phyloP scores from a whole-genome alignment of 1,140 invertebrate species.

The Drosophila dunni region DNA sequence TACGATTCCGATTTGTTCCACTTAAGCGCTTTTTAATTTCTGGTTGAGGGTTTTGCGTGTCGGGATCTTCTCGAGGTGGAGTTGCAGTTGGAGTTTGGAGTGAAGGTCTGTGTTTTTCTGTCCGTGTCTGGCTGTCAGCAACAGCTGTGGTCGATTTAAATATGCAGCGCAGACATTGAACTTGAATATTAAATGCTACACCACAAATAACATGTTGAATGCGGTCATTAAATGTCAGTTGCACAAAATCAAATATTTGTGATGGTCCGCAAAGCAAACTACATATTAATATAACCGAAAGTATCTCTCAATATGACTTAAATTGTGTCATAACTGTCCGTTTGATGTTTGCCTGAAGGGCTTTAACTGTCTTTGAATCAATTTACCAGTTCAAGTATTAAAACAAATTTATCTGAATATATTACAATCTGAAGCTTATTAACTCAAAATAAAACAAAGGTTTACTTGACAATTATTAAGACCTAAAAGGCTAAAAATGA shows the following conservation, averaged over 20 bases:
- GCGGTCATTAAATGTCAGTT: slow-evolving; percentile 78
- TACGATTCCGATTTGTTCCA: slow-evolving; percentile 27
- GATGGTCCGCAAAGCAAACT: slow-evolving; percentile 18
- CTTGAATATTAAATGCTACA: slow-evolving; percentile 75
- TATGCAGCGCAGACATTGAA: slow-evolving; percentile 53
- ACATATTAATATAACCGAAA: slow-evolving; percentile 61
- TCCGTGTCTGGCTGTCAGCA: slow-evolving; percentile 57
- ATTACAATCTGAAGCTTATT: background rate
- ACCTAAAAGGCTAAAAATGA: too few species aligned
- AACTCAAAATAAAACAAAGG: too few species aligned
- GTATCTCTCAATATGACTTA: slow-evolving; percentile 5
- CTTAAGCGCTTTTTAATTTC: slow-evolving; percentile 33
- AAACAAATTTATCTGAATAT: background rate
- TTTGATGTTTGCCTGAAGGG: slow-evolving; percentile 31
- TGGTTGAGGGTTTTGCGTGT: slow-evolving; percentile 1
- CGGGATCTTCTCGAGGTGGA: background rate
- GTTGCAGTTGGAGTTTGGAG: background rate
- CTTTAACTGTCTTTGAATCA: slow-evolving; percentile 12
- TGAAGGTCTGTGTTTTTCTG: background rate
- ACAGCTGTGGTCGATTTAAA: slow-evolving; percentile 62
- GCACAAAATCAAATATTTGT: slow-evolving; percentile 57
- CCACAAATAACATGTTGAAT: slow-evolving; percentile 70
- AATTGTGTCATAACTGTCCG: slow-evolving; percentile 61
- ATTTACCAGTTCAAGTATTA: background rate
- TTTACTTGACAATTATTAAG: too few species aligned